These are phyloP conservation scores for Heliconius ismenius DNA, from an alignment of 2,888 invertebrate species.

Conservation along the genomic window DNA sequence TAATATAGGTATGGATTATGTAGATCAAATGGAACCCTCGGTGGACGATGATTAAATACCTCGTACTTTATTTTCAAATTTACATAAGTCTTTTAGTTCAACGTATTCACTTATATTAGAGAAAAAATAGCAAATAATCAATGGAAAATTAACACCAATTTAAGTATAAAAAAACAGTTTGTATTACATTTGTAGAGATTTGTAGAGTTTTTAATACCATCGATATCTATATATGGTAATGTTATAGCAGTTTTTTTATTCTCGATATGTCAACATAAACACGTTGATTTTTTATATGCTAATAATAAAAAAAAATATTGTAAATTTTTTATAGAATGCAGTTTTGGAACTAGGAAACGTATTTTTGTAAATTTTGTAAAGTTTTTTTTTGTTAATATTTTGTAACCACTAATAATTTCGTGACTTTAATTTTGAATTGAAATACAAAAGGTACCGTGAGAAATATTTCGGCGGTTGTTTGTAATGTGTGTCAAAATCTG, in stretches of 20 bases:
- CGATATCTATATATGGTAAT: constrained; percentile 20
- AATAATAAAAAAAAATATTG: not conserved
- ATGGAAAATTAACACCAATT: constrained; percentile 30
- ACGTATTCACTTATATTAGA: constrained; percentile 22
- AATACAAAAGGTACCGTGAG: not conserved
- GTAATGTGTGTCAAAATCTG: constrained; percentile 1
- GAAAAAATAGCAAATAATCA: constrained; percentile 18
- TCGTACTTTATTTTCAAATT: no score
- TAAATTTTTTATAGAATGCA: not conserved
- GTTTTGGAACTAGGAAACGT: not conserved
- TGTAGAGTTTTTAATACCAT: constrained; percentile 25
- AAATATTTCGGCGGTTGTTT: not conserved
- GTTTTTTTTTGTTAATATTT: not conserved
- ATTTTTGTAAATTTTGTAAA: not conserved
- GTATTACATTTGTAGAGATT: constrained; percentile 28
- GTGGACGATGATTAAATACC: no score
- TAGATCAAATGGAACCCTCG: no score
- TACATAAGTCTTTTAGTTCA: not conserved
- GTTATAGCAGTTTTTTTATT: constrained; percentile 18
- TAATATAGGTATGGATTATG: no score
- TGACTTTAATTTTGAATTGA: not conserved
- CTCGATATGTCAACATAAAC: constrained; percentile 31
- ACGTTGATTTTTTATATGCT: not conserved
- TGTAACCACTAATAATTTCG: no score
- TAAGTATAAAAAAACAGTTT: constrained; percentile 21